A percentile compares a stretch with the other conserved stretches of the same genome.
phyloP scores from a whole-genome alignment of 2,113 vertebrate genomes.

The Macroglossus sobrinus region DNA sequence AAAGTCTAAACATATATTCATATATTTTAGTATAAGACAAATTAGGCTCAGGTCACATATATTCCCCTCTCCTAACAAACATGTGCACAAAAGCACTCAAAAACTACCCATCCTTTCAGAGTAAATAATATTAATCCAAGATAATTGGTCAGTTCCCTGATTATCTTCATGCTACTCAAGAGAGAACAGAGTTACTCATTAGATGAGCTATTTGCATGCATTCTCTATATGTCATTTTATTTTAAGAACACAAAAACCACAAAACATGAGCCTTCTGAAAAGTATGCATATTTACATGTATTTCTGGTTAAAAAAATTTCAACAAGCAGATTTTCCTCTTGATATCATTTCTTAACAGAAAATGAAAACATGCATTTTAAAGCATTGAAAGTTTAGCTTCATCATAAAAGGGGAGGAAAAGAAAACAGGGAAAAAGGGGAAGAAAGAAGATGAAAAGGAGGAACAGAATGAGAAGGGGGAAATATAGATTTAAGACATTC shows the following conservation, averaged over 20 bases:
- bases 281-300: conserved; percentile 31
- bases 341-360: conserved; percentile 43
- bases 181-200: background rate
- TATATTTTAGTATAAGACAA: background rate
- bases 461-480: background rate
- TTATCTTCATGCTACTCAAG: background rate
- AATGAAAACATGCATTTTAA: conserved; percentile 31
- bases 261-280: conserved; percentile 2
- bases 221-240: conserved; percentile 19
- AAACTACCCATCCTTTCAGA: background rate
- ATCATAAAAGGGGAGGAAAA: background rate
- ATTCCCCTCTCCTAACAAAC: background rate
- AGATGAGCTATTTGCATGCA: background rate
- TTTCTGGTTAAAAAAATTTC: conserved; percentile 41
- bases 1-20: background rate
- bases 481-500: background rate
- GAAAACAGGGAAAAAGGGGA: background rate
- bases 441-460: background rate
- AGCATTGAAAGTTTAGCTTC: background rate
- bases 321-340: conserved; percentile 31
- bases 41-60: background rate
- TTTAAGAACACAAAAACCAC: conserved; percentile 44
- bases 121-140: background rate
- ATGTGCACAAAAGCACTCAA: background rate
- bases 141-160: background rate